Conservation (phyloP, 2,797 vertebrate species). For the Halcyon leucocephala region DNA sequence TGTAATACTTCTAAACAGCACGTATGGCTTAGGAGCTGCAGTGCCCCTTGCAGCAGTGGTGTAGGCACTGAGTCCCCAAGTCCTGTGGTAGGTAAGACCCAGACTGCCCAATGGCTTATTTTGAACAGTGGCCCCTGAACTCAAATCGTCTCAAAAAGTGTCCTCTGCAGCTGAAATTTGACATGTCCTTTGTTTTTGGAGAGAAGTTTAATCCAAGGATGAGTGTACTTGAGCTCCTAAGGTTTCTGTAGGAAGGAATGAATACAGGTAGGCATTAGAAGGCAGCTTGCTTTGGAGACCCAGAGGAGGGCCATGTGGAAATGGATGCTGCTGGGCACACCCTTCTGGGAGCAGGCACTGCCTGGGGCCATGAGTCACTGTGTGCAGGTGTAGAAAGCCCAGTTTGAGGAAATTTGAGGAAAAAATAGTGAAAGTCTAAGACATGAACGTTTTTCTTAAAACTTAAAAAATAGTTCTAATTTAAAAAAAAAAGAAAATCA, state of each 20-base stretch:
- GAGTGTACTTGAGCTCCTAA: background rate
- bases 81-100: background rate
- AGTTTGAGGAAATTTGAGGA: background rate
- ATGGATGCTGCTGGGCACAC: rapidly evolving
- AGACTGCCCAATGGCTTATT: background rate
- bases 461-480: background rate
- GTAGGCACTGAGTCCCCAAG: background rate
- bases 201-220: background rate
- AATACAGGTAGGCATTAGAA: background rate
- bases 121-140: background rate
- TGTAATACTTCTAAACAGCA: background rate
- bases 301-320: background rate
- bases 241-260: background rate
- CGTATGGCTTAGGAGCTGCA: background rate
- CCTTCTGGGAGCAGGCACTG: rapidly evolving
- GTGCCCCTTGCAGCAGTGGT: background rate
- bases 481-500: rapidly evolving
- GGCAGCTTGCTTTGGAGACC: background rate
- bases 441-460: background rate
- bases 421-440: background rate
- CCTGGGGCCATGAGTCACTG: background rate
- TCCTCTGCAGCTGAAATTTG: background rate
- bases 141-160: background rate
- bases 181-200: no score
- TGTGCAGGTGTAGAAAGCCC: background rate